phyloP scores from a whole-genome alignment of 2,113 vertebrate genomes.

The Cichladusa arquata region DNA sequence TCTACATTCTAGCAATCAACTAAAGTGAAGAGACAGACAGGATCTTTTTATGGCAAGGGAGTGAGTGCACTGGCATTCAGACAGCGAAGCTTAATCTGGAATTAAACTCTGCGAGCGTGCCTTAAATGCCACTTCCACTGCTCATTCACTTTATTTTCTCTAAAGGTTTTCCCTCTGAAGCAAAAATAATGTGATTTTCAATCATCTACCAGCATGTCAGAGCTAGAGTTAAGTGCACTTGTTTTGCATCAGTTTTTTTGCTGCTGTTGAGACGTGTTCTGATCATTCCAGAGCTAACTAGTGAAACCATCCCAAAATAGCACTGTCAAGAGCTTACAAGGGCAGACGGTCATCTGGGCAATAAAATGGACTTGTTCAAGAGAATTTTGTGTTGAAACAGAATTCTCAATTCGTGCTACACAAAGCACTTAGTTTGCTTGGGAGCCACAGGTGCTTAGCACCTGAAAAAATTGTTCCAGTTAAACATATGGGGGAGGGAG shows the following conservation, averaged over 20 bases:
- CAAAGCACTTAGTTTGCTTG: neutral
- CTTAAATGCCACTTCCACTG: neutral
- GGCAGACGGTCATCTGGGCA: slow-evolving; percentile 26
- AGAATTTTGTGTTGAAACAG: neutral
- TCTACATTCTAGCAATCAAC: slow-evolving; percentile 23
- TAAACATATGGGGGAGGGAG: neutral
- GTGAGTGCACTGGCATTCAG: neutral
- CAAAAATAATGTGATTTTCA: neutral
- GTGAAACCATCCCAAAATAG: slow-evolving; percentile 61
- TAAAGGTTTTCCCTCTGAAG: neutral
- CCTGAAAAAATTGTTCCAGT: neutral
- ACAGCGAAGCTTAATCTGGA: slow-evolving; percentile 48
- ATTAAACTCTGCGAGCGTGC: neutral
- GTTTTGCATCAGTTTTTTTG: neutral
- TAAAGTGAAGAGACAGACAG: slow-evolving; percentile 9
- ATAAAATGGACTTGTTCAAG: neutral
- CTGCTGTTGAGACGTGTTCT: slow-evolving; percentile 31
- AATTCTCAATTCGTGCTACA: neutral
- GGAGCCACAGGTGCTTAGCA: neutral
- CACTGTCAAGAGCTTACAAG: slow-evolving; percentile 35
- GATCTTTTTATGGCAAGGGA: slow-evolving; percentile 28
- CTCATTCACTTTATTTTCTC: neutral
- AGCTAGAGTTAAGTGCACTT: neutral
- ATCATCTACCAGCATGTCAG: neutral
- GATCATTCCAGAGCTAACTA: slow-evolving; percentile 40